Base-by-base conservation (phyloP, 2,888 invertebrate species). In the Penaeus monodon region DNA sequence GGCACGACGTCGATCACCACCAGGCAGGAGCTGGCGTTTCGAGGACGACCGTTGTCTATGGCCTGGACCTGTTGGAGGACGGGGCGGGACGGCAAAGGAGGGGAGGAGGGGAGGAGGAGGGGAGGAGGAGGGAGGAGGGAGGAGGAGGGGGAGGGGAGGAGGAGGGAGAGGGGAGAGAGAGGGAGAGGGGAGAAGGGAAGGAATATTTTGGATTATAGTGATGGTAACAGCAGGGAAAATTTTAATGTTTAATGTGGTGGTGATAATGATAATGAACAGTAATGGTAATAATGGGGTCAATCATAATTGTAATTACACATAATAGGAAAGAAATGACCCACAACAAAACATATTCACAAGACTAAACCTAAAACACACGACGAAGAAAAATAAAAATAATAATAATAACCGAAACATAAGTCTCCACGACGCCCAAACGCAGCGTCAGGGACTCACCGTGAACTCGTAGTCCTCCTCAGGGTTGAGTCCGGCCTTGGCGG, bases 11-110 rank as follows among this genome's bases (percentile, higher is more conserved):
- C 93, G 83, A 98, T 95, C 88, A 95, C 94, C 77, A 96, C 96
- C 88, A 96, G 94, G 89, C 96, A 95, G 90, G 95, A 95, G 91
- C 95, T 95, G 91, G 95, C 96, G 91, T 95, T 95, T 90, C 95
- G 94, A 7, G 96, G 96, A 84, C 93, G 93, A 0, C 96, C 98
- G 91, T 94, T 94, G 93, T 98, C 98, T 90, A 95, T 95, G 14
- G 97, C 97, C 91, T 95, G 95, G 91, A 97, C 94, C 96, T 96
- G 27, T 68, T 17, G 27, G 68, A 68, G 33, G 29, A 64, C n/a
- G 65, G n/a, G 29, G 29, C 66, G 81, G 65, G 29, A 66, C 64
- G 64, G 66, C 6, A 29, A 27, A 65, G 65, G 81, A 27, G 4
- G 4, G 27, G n/a, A n/a, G 65, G 29, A 66, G 81, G 65, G 29